A percentile compares a stretch with the other conserved stretches of the same genome.
phyloP scores from a whole-genome alignment of 1,140 invertebrate species.

The Lepidurus arcticus region DNA sequence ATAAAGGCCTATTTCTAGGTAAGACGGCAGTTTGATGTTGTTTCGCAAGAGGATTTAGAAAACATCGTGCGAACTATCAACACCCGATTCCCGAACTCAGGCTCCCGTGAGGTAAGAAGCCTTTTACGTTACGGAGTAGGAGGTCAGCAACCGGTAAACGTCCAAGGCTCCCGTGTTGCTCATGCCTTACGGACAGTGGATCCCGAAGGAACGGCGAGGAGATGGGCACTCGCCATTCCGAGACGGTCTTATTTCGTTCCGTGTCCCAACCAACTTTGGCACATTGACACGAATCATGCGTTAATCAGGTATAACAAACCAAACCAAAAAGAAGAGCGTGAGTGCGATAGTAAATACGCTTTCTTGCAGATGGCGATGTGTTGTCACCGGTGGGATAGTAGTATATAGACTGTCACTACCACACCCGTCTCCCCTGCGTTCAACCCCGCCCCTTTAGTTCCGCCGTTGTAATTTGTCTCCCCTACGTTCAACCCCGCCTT shows the following conservation, averaged over 20 bases:
- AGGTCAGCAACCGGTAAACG: background rate
- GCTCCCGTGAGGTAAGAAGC: background rate
- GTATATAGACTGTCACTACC: no score
- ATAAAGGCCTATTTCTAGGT: background rate
- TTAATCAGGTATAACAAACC: background rate
- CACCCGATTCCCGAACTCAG: background rate
- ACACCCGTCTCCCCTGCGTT: no score
- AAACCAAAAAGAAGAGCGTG: background rate
- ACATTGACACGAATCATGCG: background rate
- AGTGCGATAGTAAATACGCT: background rate
- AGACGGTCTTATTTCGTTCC: background rate
- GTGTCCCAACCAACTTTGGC: background rate
- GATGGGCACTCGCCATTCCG: background rate
- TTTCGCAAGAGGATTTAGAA: background rate
- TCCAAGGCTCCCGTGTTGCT: background rate
- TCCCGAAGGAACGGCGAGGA: background rate
- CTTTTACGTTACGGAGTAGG: background rate
- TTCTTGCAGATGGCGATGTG: background rate
- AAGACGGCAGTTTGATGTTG: background rate
- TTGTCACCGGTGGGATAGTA: slow-evolving; percentile 3
- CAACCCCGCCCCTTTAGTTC: no score
- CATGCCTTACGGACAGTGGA: background rate
- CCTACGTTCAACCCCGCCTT: no score
- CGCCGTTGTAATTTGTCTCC: no score
- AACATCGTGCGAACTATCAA: background rate